phyloP scores from a whole-genome alignment of 2,888 invertebrate species.

The Dione vanillae region DNA sequence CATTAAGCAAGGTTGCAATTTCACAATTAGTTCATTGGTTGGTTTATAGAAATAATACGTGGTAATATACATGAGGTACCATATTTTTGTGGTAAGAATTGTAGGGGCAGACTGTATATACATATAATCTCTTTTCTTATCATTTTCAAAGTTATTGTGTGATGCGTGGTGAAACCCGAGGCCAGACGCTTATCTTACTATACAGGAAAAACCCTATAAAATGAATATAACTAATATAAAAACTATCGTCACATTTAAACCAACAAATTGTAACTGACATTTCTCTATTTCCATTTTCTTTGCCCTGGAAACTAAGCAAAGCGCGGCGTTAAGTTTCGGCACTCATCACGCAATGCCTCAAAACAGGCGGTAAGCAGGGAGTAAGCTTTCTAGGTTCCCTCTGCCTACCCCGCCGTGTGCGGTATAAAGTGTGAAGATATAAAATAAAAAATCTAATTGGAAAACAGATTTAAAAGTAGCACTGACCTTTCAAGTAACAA shows the following conservation, averaged over 20 bases:
- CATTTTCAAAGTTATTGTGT: background rate
- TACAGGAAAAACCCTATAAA: background rate
- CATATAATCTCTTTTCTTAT: background rate
- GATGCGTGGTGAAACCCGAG: background rate
- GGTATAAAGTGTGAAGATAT: no score
- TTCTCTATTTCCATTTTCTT: no score
- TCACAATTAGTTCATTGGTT: background rate
- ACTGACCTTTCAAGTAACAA: constrained; percentile 32
- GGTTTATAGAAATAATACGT: background rate
- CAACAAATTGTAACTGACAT: no score
- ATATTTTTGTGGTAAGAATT: background rate
- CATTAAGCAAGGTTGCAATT: background rate
- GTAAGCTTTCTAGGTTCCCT: no score
- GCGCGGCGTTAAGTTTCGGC: no score
- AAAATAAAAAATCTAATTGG: no score
- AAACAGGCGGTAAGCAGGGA: no score
- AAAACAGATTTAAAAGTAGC: no score
- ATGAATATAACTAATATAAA: background rate
- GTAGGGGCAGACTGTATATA: background rate
- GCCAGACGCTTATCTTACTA: background rate
- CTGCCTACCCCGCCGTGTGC: no score
- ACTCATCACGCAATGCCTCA: no score
- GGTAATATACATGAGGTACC: background rate
- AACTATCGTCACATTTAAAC: no score
- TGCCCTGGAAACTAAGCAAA: no score